Conservation (phyloP, 2,888 invertebrate species). For the Perizoma affinitatum region DNA sequence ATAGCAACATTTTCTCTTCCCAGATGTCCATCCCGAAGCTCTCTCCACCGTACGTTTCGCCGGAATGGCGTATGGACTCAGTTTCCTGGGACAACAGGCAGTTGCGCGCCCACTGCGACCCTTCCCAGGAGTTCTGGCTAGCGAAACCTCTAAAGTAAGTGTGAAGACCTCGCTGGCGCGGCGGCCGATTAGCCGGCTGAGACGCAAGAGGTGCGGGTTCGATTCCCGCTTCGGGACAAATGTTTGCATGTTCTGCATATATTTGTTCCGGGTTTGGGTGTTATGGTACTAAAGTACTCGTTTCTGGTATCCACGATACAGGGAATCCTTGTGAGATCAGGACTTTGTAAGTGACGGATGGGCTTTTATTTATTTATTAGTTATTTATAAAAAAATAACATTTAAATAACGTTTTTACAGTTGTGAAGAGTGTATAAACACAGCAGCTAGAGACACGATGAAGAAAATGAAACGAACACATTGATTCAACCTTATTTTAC, state of each 20-base stretch:
- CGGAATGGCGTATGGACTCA: slow-evolving; percentile 65
- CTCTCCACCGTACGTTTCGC: slow-evolving; percentile 47
- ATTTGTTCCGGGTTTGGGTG: too few relatives aligned
- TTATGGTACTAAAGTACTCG: too few relatives aligned
- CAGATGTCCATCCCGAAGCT: slow-evolving; percentile 46
- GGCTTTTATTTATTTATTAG: too few relatives aligned
- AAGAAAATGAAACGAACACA: slow-evolving; percentile 25
- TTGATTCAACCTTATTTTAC: slow-evolving; percentile 11
- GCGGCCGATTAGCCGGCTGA: too few relatives aligned
- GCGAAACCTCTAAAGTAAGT: slow-evolving; percentile 19
- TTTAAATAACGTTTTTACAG: slow-evolving; percentile 2
- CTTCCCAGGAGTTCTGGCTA: slow-evolving; percentile 52
- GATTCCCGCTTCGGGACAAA: too few relatives aligned
- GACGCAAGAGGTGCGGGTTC: too few relatives aligned
- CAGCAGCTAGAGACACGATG: slow-evolving; percentile 26
- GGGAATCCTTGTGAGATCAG: too few relatives aligned
- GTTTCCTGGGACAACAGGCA: slow-evolving; percentile 59
- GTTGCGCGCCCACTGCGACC: slow-evolving; percentile 46
- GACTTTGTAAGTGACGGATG: too few relatives aligned
- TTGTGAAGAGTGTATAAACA: slow-evolving; percentile 27
- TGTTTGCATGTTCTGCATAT: too few relatives aligned
- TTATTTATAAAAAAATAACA: too few relatives aligned
- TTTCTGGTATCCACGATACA: too few relatives aligned
- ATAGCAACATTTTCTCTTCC: neutral
- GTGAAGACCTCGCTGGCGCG: neutral